Evolutionary conservation across 2,113 vertebrate species (phyloP).

Genomic region (Sinocyclocheilus anophthalmus): DNA sequence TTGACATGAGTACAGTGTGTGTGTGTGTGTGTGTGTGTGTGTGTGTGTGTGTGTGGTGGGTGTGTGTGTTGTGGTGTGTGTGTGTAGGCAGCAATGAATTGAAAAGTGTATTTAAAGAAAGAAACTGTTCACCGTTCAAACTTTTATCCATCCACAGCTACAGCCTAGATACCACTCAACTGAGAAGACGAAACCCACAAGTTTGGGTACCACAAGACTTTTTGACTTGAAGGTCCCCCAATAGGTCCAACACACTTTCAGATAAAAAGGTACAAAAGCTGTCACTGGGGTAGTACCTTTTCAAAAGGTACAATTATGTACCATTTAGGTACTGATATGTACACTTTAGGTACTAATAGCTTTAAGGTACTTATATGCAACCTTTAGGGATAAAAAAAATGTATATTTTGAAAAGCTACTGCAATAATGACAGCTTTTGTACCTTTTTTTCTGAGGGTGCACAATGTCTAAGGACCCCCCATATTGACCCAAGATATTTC

Average conservation of each 20-base stretch:
- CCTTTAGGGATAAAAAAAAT: no score
- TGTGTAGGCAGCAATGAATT: constrained; percentile 33
- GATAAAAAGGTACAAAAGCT: no score
- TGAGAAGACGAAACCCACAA: background rate
- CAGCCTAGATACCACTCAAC: constrained; percentile 20
- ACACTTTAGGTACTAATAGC: no score
- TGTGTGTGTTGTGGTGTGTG: background rate
- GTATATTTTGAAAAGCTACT: no score
- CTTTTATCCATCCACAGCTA: constrained; percentile 19
- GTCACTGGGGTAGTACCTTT: no score
- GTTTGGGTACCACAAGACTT: constrained; percentile 12
- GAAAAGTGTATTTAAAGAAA: constrained; percentile 18
- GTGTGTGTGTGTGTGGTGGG: background rate
- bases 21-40: background rate
- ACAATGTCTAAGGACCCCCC: background rate
- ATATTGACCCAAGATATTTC: background rate
- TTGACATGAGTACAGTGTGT: constrained; percentile 37
- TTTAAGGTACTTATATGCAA: no score
- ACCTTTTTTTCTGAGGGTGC: no score
- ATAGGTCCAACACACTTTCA: no score
- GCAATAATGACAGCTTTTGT: no score
- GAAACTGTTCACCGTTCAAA: background rate
- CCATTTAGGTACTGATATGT: no score
- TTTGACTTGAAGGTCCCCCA: background rate
- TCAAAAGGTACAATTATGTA: constrained; percentile 38